Conservation (phyloP, 2,113 vertebrate genomes). For the Seriola quinqueradiata region DNA sequence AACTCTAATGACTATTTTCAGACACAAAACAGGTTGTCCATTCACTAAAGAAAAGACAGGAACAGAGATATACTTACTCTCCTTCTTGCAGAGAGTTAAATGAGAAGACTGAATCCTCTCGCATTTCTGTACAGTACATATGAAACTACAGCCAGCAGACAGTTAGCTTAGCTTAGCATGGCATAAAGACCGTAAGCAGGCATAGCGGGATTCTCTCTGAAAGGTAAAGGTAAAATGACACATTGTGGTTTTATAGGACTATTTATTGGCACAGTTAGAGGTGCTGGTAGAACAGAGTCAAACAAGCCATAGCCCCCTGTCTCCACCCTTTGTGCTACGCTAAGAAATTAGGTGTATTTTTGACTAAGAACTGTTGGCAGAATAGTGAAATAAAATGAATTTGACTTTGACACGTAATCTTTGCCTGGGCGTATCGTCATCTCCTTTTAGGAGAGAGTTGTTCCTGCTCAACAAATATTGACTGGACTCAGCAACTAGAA, state of each 20-base stretch:
- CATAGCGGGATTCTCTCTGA: too few relatives aligned
- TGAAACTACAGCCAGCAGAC: not conserved
- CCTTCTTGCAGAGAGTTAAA: too few relatives aligned
- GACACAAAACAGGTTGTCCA: not conserved
- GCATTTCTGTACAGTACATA: not conserved
- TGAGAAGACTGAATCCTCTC: not conserved
- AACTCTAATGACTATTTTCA: not conserved
- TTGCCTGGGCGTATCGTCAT: not conserved
- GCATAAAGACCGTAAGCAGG: not conserved
- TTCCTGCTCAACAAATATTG: conserved; percentile 11
- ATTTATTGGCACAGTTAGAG: not conserved
- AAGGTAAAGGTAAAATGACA: not conserved
- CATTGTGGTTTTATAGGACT: not conserved
- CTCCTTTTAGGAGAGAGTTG: not conserved
- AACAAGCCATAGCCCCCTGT: not conserved
- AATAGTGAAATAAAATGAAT: not conserved
- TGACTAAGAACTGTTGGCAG: not conserved
- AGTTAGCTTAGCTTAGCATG: too few relatives aligned
- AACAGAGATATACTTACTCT: too few relatives aligned
- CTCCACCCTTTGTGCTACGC: not conserved
- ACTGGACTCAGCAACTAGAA: not conserved
- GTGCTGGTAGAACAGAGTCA: not conserved
- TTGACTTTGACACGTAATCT: not conserved
- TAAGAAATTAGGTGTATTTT: not conserved
- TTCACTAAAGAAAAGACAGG: not conserved